Evolutionary conservation across 2,113 vertebrate genomes (phyloP).

Genomic region (Ellobius talpinus): DNA sequence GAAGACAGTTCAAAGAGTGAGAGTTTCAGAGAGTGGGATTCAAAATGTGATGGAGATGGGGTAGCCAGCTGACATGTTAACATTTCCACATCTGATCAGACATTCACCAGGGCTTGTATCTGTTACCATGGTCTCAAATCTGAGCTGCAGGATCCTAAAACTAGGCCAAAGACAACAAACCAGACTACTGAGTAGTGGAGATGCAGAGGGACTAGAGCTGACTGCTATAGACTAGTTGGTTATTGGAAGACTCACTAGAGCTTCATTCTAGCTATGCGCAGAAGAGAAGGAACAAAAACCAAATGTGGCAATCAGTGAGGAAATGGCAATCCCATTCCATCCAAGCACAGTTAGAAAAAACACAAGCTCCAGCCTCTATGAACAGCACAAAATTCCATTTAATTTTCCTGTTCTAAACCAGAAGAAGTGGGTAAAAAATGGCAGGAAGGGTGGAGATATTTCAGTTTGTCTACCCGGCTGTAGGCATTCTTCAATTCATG

Average conservation of each 20-base stretch:
- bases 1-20: not conserved
- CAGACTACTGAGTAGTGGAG: not conserved
- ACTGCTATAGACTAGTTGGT: not conserved
- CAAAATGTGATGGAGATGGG: not conserved
- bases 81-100: not conserved
- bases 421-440: slow-evolving; percentile 28
- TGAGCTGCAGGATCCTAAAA: not conserved
- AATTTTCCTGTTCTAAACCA: slow-evolving; percentile 28
- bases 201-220: not conserved
- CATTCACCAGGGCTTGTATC: not conserved
- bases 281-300: not conserved
- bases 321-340: not conserved
- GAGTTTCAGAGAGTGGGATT: not conserved
- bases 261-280: not conserved
- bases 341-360: not conserved
- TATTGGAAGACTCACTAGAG: not conserved
- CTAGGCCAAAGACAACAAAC: not conserved
- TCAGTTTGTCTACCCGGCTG: slow-evolving; percentile 44
- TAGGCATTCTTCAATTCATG: slow-evolving; percentile 38
- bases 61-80: not conserved
- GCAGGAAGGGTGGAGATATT: slow-evolving; percentile 55
- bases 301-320: not conserved
- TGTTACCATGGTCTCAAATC: not conserved
- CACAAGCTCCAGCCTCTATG: not conserved
- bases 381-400: slow-evolving; percentile 8